Evolutionary conservation across 2,888 invertebrate genomes (phyloP).

Genomic region (Uropetala carovei): DNA sequence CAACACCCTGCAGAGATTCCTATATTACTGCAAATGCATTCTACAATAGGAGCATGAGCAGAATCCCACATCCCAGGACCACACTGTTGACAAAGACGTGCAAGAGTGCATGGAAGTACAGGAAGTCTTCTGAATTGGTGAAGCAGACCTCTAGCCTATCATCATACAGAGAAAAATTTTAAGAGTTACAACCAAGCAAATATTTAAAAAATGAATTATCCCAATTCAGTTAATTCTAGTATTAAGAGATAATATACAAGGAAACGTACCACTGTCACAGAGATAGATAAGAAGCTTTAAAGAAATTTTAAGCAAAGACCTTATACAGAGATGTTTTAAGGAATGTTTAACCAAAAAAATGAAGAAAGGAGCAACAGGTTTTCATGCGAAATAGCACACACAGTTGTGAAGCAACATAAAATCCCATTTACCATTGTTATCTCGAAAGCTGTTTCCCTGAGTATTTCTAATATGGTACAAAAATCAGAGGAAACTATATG

Average conservation of each 20-base stretch:
- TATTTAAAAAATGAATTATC: neutral
- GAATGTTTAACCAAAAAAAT: neutral
- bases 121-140: slow-evolving; percentile 93
- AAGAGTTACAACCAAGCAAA: neutral
- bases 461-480: too few species aligned
- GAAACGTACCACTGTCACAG: neutral
- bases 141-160: slow-evolving; percentile 89
- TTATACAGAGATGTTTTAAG: neutral
- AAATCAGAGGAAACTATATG: too few species aligned
- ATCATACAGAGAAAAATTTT: slow-evolving; percentile 59
- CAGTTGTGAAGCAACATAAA: too few species aligned
- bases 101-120: slow-evolving; percentile 92
- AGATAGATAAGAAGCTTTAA: neutral
- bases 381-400: too few species aligned
- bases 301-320: neutral
- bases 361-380: too few species aligned
- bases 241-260: neutral
- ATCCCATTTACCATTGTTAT: too few species aligned
- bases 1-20: slow-evolving; percentile 44
- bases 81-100: slow-evolving; percentile 91
- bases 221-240: neutral
- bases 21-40: slow-evolving; percentile 78
- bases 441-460: too few species aligned
- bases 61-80: slow-evolving; percentile 97
- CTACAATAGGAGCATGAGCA: slow-evolving; percentile 90